Evolutionary conservation across 2,888 invertebrate species (phyloP).

Genomic region (Lysandra bellargus): DNA sequence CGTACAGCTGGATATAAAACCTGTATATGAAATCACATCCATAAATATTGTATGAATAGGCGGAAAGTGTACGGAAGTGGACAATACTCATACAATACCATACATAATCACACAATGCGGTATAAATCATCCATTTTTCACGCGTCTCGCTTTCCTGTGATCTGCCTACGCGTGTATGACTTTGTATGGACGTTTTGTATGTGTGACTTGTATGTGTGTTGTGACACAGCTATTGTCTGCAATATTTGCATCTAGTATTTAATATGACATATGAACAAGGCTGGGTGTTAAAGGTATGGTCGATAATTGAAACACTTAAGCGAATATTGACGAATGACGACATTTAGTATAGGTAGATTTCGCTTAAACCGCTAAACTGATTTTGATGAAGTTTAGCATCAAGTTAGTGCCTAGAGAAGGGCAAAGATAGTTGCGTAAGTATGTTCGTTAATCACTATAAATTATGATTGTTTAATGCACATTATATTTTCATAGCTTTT

Average conservation of each 20-base stretch:
- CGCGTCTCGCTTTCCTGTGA: slow-evolving; percentile 18
- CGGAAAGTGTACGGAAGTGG: slow-evolving; percentile 15
- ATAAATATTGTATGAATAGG: slow-evolving; percentile 5
- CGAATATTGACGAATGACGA: no score
- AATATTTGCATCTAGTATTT: background rate
- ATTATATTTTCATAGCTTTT: background rate
- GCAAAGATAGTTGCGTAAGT: no score
- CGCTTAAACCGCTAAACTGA: no score
- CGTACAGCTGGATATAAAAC: background rate
- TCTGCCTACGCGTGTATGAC: slow-evolving; percentile 3
- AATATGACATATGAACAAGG: background rate
- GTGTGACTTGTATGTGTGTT: background rate
- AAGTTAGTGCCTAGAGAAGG: no score
- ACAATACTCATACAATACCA: slow-evolving; percentile 3
- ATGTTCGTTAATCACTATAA: no score
- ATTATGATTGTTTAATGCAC: no score
- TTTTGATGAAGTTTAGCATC: no score
- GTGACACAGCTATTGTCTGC: background rate
- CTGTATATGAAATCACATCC: background rate
- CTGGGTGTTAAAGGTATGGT: background rate
- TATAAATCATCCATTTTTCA: slow-evolving; percentile 19
- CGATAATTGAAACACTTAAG: no score
- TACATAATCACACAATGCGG: slow-evolving; percentile 14
- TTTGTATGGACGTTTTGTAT: background rate
- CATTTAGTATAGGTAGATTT: no score